Evolutionary conservation across 2,113 vertebrate genomes (phyloP), one percentile per base, ranked within the genome.

Genomic region (Mungos mungo): DNA sequence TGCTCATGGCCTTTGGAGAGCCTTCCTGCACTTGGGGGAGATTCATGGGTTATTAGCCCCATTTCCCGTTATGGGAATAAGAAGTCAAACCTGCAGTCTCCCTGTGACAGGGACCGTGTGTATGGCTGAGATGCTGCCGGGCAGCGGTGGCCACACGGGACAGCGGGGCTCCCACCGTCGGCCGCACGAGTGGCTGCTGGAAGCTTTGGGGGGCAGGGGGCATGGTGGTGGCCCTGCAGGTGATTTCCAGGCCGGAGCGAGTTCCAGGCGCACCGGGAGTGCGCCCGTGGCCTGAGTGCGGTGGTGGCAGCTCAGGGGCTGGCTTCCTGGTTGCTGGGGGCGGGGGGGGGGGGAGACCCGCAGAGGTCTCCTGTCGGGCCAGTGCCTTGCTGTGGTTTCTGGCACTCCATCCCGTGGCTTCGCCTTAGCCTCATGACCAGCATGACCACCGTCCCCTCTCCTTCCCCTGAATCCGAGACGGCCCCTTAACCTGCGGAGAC

Each of bases 351-450:
- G 41, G 41, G 1, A 19, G 38, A 4, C 41, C 25, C 0, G 0
- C 41, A 1, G 6, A 2, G 41, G 6, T 18, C 2, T 60, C 38
- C 60, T 0, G 0, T n/a, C 1, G 8, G 54, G 68, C 54, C 12
- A 4, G 81, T 2, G 23, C 80, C 54, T 38, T 23, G 7, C 11
- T 65, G 16, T 23, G 41, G 16, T 50, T 74, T 52, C 33, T n/a
- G 27, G 31, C 41, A 6, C 31, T 23, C 6, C 33, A 3, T 1
- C 33, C 21, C 7, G 1, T 2, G 5, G 13, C 71, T 14, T 29
- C 4, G 1, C 21, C 0, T 41, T 21, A 14, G 33, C n/a, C 33
- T 19, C 45, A 9, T 35, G 19, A 38, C n/a, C 1, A 1, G 33
- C 45, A 2, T 2, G 29, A 6, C 52, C 0, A 21, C 10, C 5